Evolutionary conservation across 2,888 invertebrate species (phyloP).

Genomic region (Ellobium chinense): DNA sequence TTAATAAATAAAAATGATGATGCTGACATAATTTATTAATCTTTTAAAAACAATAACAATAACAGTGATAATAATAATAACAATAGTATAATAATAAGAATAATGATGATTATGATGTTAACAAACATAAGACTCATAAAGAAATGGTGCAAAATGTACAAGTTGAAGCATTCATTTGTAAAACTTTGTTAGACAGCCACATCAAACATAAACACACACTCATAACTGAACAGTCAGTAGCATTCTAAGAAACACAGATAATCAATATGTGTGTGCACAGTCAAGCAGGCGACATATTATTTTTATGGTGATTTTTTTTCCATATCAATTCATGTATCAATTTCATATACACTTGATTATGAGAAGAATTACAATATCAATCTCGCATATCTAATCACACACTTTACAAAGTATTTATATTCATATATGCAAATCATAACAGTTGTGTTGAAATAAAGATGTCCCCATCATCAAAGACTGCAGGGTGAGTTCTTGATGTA

Average conservation of each 20-base stretch:
- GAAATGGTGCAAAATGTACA: slow-evolving; percentile 28
- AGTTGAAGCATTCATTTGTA: slow-evolving; percentile 28
- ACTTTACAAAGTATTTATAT: background rate
- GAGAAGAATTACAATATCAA: background rate
- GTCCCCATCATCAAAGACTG: background rate
- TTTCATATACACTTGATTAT: background rate
- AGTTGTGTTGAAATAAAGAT: no score
- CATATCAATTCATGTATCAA: background rate
- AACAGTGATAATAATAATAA: slow-evolving; percentile 11
- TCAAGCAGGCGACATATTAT: background rate
- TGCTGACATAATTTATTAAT: slow-evolving; percentile 5
- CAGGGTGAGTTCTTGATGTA: no score
- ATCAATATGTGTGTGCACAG: background rate
- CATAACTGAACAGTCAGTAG: slow-evolving; percentile 10
- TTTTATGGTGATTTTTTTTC: background rate
- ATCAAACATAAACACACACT: slow-evolving; percentile 15
- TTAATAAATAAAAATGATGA: background rate
- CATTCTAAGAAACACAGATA: background rate
- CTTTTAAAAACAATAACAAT: slow-evolving; percentile 14
- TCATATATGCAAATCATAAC: background rate
- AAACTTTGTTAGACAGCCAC: slow-evolving; percentile 26
- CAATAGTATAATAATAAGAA: slow-evolving; percentile 7
- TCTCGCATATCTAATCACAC: background rate
- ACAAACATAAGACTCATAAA: no score
- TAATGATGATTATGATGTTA: no score